Conservation (phyloP, 1,140 invertebrate species). For the Cotesia chilonis region DNA sequence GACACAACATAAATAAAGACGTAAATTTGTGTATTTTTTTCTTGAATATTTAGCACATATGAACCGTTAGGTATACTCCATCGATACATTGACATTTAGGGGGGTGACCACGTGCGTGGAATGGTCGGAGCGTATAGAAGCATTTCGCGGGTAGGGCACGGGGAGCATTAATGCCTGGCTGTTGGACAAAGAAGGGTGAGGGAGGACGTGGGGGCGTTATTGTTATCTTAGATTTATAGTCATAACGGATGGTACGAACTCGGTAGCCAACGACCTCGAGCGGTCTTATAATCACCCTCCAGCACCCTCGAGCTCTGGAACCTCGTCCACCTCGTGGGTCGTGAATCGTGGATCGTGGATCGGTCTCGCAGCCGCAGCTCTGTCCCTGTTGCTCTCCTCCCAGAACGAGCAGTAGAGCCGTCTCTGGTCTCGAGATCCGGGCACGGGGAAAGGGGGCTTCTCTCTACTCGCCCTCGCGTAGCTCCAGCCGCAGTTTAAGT, state of each 20-base stretch:
- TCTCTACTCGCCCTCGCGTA: constrained; percentile 29
- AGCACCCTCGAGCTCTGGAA: constrained; percentile 39
- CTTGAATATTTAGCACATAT: no score
- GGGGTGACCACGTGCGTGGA: constrained; percentile 57
- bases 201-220: constrained; percentile 59
- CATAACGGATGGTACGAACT: constrained; percentile 66
- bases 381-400: constrained; percentile 39
- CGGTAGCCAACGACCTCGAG: constrained; percentile 63
- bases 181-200: constrained; percentile 46
- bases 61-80: neutral
- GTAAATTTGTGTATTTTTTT: no score
- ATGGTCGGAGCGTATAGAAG: constrained; percentile 48
- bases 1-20: no score
- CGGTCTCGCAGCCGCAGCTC: neutral
- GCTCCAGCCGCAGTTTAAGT: constrained; percentile 62
- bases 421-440: no score
- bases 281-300: constrained; percentile 67
- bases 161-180: constrained; percentile 43
- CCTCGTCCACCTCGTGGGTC: constrained; percentile 28
- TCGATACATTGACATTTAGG: constrained; percentile 43
- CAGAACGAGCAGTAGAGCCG: no score
- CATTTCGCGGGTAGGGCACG: constrained; percentile 34
- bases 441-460: constrained; percentile 17
- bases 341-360: no score
- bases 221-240: constrained; percentile 68